phyloP scores from a whole-genome alignment of 2,888 invertebrate species.

The Trissoscelio sp. region DNA sequence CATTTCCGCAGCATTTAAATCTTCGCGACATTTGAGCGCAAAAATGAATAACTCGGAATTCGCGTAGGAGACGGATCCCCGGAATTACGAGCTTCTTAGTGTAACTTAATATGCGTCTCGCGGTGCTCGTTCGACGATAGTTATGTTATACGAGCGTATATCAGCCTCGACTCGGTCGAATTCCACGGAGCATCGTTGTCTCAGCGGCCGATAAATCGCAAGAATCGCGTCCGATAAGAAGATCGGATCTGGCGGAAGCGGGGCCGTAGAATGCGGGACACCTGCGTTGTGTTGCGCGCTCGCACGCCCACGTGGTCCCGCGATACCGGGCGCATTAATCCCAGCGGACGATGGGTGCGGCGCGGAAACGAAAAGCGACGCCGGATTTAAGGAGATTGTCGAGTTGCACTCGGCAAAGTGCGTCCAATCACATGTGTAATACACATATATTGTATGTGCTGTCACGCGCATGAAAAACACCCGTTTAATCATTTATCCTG shows the following conservation, averaged over 20 bases:
- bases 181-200: conserved; percentile 24
- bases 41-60: conserved; percentile 46
- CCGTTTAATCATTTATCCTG: conserved; percentile 46
- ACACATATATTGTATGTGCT: conserved; percentile 44
- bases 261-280: conserved; percentile 52
- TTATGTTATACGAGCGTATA: conserved; percentile 53
- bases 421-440: conserved; percentile 53
- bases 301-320: conserved; percentile 61
- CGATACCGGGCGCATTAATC: conserved; percentile 59
- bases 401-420: conserved; percentile 58
- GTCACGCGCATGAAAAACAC: conserved; percentile 44
- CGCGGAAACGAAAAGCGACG: conserved; percentile 52
- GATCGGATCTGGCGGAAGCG: conserved; percentile 61
- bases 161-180: conserved; percentile 35
- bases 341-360: conserved; percentile 60
- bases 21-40: conserved; percentile 23
- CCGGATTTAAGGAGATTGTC: conserved; percentile 64
- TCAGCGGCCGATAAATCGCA: conserved; percentile 49
- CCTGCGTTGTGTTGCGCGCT: conserved; percentile 57
- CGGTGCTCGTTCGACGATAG: conserved; percentile 23
- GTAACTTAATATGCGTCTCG: conserved; percentile 52
- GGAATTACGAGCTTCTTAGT: conserved; percentile 60
- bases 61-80: conserved; percentile 60
- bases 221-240: conserved; percentile 54
- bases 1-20: conserved; percentile 15